These are phyloP conservation scores for Terrapene triunguis DNA, from an alignment of 2,113 vertebrate genomes.

Conservation along the genomic window DNA sequence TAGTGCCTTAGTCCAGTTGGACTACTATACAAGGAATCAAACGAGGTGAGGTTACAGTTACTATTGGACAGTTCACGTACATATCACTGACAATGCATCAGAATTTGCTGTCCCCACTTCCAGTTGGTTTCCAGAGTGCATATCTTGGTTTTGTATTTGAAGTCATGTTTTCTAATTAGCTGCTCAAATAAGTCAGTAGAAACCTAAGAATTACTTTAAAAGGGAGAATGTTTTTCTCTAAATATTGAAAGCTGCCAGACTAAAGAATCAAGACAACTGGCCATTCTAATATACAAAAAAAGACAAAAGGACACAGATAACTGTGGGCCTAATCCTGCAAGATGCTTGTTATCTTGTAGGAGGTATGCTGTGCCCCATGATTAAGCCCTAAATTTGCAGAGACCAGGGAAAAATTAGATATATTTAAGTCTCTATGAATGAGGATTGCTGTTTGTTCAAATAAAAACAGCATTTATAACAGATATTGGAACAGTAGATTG, in stretches of 20 bases:
- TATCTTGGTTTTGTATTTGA: not conserved
- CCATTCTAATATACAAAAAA: not conserved
- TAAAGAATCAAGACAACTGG: not conserved
- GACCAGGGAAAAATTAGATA: not conserved
- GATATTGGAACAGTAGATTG: not conserved
- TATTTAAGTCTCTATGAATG: not conserved
- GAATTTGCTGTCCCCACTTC: not conserved
- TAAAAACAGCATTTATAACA: not conserved
- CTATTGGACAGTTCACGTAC: not conserved
- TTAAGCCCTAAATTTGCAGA: conserved; percentile 20
- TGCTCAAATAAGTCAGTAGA: not conserved
- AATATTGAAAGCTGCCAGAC: not conserved
- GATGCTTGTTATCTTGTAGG: not conserved
- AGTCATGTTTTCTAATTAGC: not conserved
- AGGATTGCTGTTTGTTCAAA: not conserved
- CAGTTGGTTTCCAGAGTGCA: not conserved
- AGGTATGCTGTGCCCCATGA: not conserved
- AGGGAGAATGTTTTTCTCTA: not conserved
- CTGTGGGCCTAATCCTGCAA: not conserved
- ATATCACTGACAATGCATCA: not conserved
- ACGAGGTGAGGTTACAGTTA: not conserved
- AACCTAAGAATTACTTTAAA: not conserved
- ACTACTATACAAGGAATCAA: not conserved
- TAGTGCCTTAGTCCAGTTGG: not conserved
- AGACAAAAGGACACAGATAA: rapidly evolving